Evolutionary conservation across 2,113 vertebrate genomes (phyloP), one percentile per base, ranked within the genome.

Genomic region (Megaleporinus macrocephalus): DNA sequence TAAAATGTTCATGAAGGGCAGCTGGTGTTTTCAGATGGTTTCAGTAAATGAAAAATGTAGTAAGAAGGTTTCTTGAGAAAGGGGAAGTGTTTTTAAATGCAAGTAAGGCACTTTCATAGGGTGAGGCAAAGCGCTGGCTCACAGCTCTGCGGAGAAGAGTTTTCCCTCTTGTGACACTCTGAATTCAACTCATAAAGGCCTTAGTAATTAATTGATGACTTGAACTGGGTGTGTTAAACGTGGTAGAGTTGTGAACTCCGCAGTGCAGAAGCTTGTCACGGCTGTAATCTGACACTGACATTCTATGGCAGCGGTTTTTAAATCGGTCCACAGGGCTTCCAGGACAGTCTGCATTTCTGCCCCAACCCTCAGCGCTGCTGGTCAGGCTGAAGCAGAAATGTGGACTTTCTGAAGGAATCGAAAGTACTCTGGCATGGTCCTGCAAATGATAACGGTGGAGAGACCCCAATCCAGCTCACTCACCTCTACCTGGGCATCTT

Each of bases 401-500:
- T 44, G 41, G 41, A 44, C 5, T 36, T 36, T 18, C 15, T 16
- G 15, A 14, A 7, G 16, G 16, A 51, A 22, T 22, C 53, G 22
- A 55, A 55, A 7, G 18, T 20, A 55, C 13, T 22, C 22, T 14
- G 51, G 1, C 55, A 22, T 13, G 12, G 7, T 20, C 9, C 44
- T 33, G 20, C 4, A 78, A 51, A 11, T 7, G 26, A 16, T 16
- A 27, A n/a, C 27, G 24, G 59, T 36, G 5, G 73, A 71, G 24
- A 29, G n/a, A 26, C 76, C 27, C 57, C 0, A 59, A 78, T 30
- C 20, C 44, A 3, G 33, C 15, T 30, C 70, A 24, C 36, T 76
- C 41, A 86, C 85, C 78, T 86, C 85, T 63, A 15, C 3, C 55
- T 83, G 81, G 2, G 41, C 4, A 1, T 86, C 85, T 69, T 81